Base-by-base conservation (phyloP, 2,797 vertebrate genomes). In the Peromyscus eremicus region DNA sequence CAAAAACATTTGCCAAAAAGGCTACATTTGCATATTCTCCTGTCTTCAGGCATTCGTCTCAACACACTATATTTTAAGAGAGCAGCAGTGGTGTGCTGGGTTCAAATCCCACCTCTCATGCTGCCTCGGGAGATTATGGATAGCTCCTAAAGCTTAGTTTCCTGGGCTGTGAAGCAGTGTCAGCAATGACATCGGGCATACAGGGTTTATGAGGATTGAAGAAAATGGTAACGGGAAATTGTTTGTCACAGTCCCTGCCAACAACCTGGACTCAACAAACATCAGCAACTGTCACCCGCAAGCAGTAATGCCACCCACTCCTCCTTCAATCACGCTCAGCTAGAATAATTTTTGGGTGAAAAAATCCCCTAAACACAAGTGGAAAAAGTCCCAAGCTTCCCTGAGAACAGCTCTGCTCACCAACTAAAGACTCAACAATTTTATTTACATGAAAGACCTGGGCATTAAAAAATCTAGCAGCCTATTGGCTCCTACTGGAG, bases 371-470 rank as follows among this genome's bases (percentile, higher is more conserved):
- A 46, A 94, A 86, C 62, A 68, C 16, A 55, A 64, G 82, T 29
- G 1, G 40, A 43, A 90, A 97, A 97, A 97, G 91, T 92, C 95
- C 97, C 94, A 87, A 66, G 90, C 40, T 95, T 97, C 88, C 88
- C 92, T 46, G 11, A 89, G 37, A 75, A 91, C 37, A 89, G 52
- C 57, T n/a, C 6, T 13, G 17, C 62, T 49, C 6, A 79, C 73
- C 19, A 52, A 73, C 46, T 88, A 40, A 87, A 88, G 80, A 90
- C 60, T 25, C 34, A 23, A 43, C 46, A 68, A 68, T 92, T 73
- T 37, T 49, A 52, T 70, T 85, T 27, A 77, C 27, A 76, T 5
- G 49, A 11, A 57, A 94, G 79, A 37, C 46, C 60, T 84, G 11
- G 64, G 43, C 71, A 66, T 73, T 95, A 86, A 95, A 66, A 92